Percentiles rank a stretch among this genome's conserved stretches.
phyloP scores from a whole-genome alignment of 2,797 vertebrate genomes.

The Spatula clypeata region DNA sequence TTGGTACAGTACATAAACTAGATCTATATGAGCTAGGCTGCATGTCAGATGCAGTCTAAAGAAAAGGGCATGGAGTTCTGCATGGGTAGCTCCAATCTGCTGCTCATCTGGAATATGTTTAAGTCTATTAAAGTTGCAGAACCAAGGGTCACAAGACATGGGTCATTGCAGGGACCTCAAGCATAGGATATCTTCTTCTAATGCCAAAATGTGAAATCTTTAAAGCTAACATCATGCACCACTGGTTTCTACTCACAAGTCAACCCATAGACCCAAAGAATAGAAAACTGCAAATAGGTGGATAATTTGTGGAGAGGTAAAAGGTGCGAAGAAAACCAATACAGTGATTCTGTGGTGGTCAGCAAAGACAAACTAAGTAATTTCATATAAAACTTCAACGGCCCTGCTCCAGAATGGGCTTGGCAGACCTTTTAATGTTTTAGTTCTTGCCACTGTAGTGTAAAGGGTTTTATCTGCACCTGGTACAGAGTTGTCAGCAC shows the following conservation, averaged over 20 bases:
- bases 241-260: neutral
- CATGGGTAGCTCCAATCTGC: neutral
- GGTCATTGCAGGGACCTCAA: neutral
- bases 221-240: neutral
- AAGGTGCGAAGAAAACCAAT: slow-evolving; percentile 19
- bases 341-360: neutral
- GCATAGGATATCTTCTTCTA: neutral
- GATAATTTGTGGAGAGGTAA: neutral
- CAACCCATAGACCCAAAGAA: neutral
- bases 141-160: neutral
- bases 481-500: neutral
- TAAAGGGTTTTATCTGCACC: neutral
- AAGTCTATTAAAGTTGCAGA: neutral
- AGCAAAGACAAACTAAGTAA: neutral
- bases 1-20: neutral
- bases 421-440: slow-evolving; percentile 20
- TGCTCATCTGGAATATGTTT: neutral
- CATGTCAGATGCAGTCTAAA: neutral
- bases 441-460: neutral
- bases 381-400: neutral
- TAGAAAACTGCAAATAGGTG: neutral
- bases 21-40: accelerated
- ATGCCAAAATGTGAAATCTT: neutral
- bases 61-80: neutral
- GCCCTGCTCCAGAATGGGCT: neutral